These are phyloP conservation scores for Stratiolaelaps scimitus DNA, from an alignment of 1,140 invertebrate species.

Conservation along the genomic window DNA sequence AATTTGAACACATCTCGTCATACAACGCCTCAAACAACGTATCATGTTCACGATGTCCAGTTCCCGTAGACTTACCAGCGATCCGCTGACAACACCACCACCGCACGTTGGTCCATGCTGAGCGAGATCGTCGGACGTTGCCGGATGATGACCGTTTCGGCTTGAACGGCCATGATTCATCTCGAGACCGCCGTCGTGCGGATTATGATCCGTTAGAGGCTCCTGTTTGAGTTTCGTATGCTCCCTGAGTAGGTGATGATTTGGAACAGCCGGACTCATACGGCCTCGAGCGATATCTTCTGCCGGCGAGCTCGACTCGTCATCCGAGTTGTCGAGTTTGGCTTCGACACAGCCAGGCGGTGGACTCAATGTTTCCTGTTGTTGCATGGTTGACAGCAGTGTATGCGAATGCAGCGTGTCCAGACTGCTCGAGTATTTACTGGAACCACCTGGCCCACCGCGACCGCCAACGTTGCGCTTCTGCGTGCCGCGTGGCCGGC, in stretches of 20 bases:
- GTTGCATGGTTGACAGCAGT: constrained; percentile 59
- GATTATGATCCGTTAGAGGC: too few relatives aligned
- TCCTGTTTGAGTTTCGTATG: too few relatives aligned
- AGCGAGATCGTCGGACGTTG: too few relatives aligned
- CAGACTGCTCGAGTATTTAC: constrained; percentile 57
- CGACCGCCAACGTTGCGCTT: constrained; percentile 43
- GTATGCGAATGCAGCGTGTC: constrained; percentile 81
- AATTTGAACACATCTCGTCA: too few relatives aligned
- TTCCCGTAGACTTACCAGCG: too few relatives aligned
- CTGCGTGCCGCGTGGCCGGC: constrained; percentile 39
- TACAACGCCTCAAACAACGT: too few relatives aligned
- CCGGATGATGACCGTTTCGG: too few relatives aligned
- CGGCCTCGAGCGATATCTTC: constrained; percentile 20
- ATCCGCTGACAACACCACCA: too few relatives aligned
- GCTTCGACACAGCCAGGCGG: constrained; percentile 79
- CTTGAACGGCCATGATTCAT: too few relatives aligned
- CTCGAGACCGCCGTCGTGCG: too few relatives aligned
- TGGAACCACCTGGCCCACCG: constrained; percentile 37
- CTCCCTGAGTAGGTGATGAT: constrained; percentile 24
- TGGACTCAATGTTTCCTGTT: constrained; percentile 41
- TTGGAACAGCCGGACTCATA: background rate
- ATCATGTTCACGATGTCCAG: too few relatives aligned
- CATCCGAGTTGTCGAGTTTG: constrained; percentile 47
- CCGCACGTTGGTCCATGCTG: too few relatives aligned
- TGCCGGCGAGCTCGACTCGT: background rate